Percentiles rank a stretch among this genome's conserved stretches.
phyloP scores from a whole-genome alignment of 2,797 vertebrate species.

The Loris lydekkerianus region DNA sequence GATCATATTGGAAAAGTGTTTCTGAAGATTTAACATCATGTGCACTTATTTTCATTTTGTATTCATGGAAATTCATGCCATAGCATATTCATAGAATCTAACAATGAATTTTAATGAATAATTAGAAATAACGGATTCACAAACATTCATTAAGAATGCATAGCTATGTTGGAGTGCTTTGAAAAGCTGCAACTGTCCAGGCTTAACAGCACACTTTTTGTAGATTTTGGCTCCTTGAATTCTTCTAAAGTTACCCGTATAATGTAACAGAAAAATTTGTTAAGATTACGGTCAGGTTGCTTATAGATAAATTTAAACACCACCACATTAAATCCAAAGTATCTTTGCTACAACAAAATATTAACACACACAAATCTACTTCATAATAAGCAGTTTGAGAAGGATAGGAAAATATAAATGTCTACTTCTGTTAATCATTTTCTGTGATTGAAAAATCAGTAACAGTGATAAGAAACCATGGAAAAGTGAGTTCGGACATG shows the following conservation, averaged over 20 bases:
- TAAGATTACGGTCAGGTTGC: constrained; percentile 10
- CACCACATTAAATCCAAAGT: neutral
- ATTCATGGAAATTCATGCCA: constrained; percentile 67
- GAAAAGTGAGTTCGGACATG: neutral
- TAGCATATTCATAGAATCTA: constrained; percentile 67
- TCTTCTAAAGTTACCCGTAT: constrained; percentile 64
- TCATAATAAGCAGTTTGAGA: neutral
- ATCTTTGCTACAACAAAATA: constrained; percentile 26
- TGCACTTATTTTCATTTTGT: constrained; percentile 66
- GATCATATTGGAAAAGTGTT: constrained; percentile 51
- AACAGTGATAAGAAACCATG: neutral
- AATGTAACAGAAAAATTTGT: neutral
- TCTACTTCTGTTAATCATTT: neutral
- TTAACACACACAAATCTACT: neutral
- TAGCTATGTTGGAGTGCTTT: constrained; percentile 54
- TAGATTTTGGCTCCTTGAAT: constrained; percentile 70
- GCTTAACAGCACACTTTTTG: constrained; percentile 54
- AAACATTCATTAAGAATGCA: constrained; percentile 76
- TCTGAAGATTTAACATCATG: constrained; percentile 56
- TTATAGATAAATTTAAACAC: constrained; percentile 44
- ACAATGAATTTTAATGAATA: constrained; percentile 79
- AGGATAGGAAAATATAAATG: neutral
- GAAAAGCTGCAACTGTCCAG: constrained; percentile 67
- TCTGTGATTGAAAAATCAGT: neutral
- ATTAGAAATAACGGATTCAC: constrained; percentile 63